phyloP scores from a whole-genome alignment of 1,140 invertebrate species.

The Hydropsyche tenuis region DNA sequence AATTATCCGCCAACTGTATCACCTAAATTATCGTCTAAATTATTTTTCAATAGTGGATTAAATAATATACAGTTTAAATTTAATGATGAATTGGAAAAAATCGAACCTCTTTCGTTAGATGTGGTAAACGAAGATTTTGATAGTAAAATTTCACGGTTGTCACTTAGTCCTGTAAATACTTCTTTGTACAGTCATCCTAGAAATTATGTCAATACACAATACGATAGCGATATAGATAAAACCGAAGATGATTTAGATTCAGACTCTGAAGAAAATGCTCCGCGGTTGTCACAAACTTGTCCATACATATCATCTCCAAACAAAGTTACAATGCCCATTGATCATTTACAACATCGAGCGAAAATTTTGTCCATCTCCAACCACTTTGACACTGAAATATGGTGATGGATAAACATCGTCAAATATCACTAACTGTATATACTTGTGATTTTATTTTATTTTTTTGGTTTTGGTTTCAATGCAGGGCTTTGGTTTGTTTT shows the following conservation, averaged over 20 bases:
- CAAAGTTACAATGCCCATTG: constrained; percentile 64
- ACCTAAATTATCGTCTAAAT: constrained; percentile 53
- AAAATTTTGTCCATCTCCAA: constrained; percentile 64
- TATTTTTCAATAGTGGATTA: constrained; percentile 44
- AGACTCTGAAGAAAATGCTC: constrained; percentile 55
- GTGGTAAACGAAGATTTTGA: constrained; percentile 53
- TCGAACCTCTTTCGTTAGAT: constrained; percentile 27
- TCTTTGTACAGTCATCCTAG: constrained; percentile 52
- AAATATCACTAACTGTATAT: constrained; percentile 31
- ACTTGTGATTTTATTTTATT: constrained; percentile 12
- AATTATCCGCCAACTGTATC: constrained; percentile 73
- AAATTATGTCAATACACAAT: constrained; percentile 50
- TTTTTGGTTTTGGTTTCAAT: constrained; percentile 43
- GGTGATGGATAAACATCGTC: constrained; percentile 60
- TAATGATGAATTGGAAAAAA: constrained; percentile 43
- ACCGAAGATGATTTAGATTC: constrained; percentile 54
- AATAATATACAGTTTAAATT: constrained; percentile 49
- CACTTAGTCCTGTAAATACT: constrained; percentile 58
- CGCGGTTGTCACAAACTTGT: constrained; percentile 55
- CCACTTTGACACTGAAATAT: constrained; percentile 76
- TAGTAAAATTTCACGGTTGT: constrained; percentile 55
- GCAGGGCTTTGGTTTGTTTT: constrained; percentile 15
- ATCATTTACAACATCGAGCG: constrained; percentile 62
- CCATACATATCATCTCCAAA: constrained; percentile 59
- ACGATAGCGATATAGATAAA: constrained; percentile 38